Base-by-base conservation (phyloP, 2,113 vertebrate species). In the Felis chaus region DNA sequence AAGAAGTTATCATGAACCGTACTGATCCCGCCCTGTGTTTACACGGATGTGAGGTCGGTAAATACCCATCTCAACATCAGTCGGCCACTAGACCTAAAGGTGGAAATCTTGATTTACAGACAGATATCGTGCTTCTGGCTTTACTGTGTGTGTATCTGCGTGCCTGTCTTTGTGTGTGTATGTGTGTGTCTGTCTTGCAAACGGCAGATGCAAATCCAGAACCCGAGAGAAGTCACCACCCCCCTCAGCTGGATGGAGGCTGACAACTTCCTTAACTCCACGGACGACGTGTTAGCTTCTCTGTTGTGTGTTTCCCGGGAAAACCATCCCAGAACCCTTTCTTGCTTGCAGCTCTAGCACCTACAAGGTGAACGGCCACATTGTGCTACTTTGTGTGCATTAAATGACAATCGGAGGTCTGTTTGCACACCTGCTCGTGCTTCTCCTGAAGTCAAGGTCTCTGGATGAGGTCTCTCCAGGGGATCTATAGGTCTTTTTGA, bases 231-330 rank as follows among this genome's bases (percentile, higher is more conserved):
- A 29, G 88, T 71, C 36, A 57, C 29, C 92, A 65, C 2, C 61
- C 73, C 76, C 76, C 14, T 39, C 36, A 16, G 39, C 84, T 81
- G 66, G 91, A 63, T 33, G 68, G 91, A 95, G 41, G 68, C 93
- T 57, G 93, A 71, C 80, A 63, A 36, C 33, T 95, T 95, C 31
- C 27, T 55, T 89, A 79, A 94, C n/a, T 10, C 55, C 95, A 69
- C 74, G 84, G 9, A 4, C 36, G 25, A 48, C 21, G 7, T 2
- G 0, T 39, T 25, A 23, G 19, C 6, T 82, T 12, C 31, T 84
- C 73, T 87, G 36, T 33, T 69, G 1, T 33, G 31, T 25, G 2
- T 15, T 83, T 79, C 53, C 89, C 80, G 84, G 94, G 98, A 94
- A 81, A 97, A 73, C 4, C 4, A 15, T 29, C 63, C 82, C n/a